These are phyloP conservation scores for Solenodon paradoxus DNA, from an alignment of 2,113 vertebrate genomes.

Conservation along the genomic window DNA sequence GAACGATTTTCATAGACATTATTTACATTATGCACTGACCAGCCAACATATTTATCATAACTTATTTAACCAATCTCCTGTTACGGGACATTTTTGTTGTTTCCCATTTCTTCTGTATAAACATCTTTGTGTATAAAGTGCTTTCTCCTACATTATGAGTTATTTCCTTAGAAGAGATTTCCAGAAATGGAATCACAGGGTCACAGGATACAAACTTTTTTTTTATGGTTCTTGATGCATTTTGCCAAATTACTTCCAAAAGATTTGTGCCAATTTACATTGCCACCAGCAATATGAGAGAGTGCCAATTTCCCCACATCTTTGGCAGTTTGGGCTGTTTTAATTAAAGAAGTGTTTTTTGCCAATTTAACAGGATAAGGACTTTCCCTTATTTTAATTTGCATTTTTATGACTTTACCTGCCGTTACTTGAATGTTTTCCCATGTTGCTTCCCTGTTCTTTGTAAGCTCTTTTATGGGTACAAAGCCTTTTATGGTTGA, in stretches of 20 bases:
- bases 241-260: conserved; percentile 56
- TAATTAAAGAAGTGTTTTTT: conserved; percentile 44
- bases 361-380: conserved; percentile 56
- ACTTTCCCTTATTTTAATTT: conserved; percentile 63
- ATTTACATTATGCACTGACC: not conserved
- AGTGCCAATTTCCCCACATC: conserved; percentile 47
- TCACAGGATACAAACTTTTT: conserved; percentile 65
- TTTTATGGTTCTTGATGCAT: conserved; percentile 53
- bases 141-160: conserved; percentile 7
- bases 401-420: conserved; percentile 67
- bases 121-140: not conserved
- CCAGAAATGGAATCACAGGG: conserved; percentile 58
- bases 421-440: conserved; percentile 38
- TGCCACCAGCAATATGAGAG: conserved; percentile 31
- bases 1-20: not conserved
- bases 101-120: conserved; percentile 23
- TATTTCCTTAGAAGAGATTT: conserved; percentile 39
- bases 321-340: conserved; percentile 55
- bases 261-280: conserved; percentile 53
- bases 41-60: not conserved
- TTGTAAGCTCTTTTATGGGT: conserved; percentile 21
- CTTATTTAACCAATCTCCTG: not conserved
- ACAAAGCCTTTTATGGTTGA: conserved; percentile 20
- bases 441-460: conserved; percentile 37
- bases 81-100: not conserved